Evolutionary conservation across 2,797 vertebrate genomes (phyloP), one percentile per base, ranked within the genome.

Genomic region (Limosa lapponica): DNA sequence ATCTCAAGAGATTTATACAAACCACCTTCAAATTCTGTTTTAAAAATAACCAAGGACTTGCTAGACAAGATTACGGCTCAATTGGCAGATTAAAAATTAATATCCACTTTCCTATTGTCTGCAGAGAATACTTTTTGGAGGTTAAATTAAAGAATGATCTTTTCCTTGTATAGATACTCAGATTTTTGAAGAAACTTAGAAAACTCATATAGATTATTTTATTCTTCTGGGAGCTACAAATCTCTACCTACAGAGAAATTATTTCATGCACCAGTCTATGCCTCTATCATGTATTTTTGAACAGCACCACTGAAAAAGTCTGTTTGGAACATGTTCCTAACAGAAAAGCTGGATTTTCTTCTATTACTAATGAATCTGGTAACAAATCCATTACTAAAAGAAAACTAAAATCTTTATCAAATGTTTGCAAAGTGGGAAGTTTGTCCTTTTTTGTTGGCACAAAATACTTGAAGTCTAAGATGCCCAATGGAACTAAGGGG

Each of bases 81-180:
- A 79, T 0, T 79, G 73, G 34, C 37, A 87, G 77, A 87, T 90
- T 72, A 94, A 96, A 94, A 81, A 87, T 90, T 92, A 78, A 92
- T 54, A 88, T 75, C 14, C 22, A 34, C 81, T 79, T 72, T 62
- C 24, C 46, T 64, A 61, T 37, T 43, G 66, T 37, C 54, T 54
- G n/a, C 71, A 79, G 86, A 92, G 27, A 92, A n/a, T 15, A 55
- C 11, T 65, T 82, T 67, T 27, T 39, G 37, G 41, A 93, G 0
- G 2, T 79, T 75, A 73, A 96, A 52, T 77, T 46, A 5, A 89
- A 87, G 66, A 74, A 67, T 18, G 9, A 77, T 49, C 5, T 82
- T 82, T 85, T 91, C 36, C 20, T 73, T 91, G 28, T 62, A 82
- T 4, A 86, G 44, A 37, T 34, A 64, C 6, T 59, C 28, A 52